Evolutionary conservation across 2,113 vertebrate species (phyloP).

Genomic region (Melanostigma gelatinosum): DNA sequence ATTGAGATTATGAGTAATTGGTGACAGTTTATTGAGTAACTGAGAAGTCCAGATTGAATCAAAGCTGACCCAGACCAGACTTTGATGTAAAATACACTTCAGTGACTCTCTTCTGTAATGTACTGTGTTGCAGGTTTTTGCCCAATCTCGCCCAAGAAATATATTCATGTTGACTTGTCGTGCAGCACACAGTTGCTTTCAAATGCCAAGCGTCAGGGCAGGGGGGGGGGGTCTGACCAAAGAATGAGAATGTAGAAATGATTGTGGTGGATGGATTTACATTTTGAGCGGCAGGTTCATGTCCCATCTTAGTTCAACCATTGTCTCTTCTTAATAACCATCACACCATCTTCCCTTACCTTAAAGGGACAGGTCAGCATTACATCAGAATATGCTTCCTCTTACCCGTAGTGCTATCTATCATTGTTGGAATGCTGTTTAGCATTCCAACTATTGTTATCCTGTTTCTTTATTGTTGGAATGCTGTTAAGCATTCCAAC

Average conservation of each 20-base stretch:
- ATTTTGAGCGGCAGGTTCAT: too few relatives aligned
- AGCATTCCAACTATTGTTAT: too few relatives aligned
- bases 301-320: too few relatives aligned
- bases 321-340: not conserved
- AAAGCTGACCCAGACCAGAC: not conserved
- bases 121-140: not conserved
- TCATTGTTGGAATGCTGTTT: too few relatives aligned
- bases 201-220: not conserved
- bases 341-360: not conserved
- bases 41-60: slow-evolving; percentile 24
- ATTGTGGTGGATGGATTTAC: not conserved
- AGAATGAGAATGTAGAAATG: too few relatives aligned
- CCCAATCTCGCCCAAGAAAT: not conserved
- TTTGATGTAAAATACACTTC: not conserved
- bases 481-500: too few relatives aligned
- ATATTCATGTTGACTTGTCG: not conserved
- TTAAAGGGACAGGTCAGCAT: not conserved
- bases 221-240: not conserved
- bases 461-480: too few relatives aligned
- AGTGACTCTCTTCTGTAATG: not conserved
- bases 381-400: too few relatives aligned
- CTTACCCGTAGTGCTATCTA: too few relatives aligned
- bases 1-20: slow-evolving; percentile 14
- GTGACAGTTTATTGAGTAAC: slow-evolving; percentile 20
- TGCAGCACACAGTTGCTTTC: not conserved